Percentiles rank a stretch among this genome's conserved stretches.
These are phyloP conservation scores for Salvator merianae DNA, from an alignment of 2,113 vertebrate species.

Conservation along the genomic window DNA sequence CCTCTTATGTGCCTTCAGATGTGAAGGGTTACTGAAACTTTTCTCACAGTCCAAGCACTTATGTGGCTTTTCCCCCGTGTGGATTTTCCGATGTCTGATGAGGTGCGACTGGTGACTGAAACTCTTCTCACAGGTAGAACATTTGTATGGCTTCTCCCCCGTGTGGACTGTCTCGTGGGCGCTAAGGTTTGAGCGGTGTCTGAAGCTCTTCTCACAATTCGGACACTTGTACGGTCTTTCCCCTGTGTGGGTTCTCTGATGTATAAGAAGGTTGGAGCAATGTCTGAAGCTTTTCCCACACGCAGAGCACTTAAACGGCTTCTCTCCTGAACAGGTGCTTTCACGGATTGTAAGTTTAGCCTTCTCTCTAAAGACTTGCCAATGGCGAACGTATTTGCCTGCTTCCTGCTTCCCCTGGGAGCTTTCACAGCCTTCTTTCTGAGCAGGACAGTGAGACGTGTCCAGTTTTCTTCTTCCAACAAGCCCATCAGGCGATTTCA, in stretches of 20 bases:
- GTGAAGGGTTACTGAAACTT: not conserved
- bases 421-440: not conserved
- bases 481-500: not conserved
- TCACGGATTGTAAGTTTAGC: constrained; percentile 56
- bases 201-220: constrained; percentile 60
- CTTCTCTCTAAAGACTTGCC: not conserved
- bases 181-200: constrained; percentile 60
- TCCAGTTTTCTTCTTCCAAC: not conserved
- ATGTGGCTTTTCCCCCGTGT: not conserved
- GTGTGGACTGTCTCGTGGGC: constrained; percentile 64
- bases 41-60: not conserved
- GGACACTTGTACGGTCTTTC: constrained; percentile 60
- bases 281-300: constrained; percentile 58
- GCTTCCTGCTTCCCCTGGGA: not conserved
- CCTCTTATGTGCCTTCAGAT: not conserved
- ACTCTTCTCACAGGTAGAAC: constrained; percentile 61
- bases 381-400: not conserved
- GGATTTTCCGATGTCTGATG: constrained; percentile 51
- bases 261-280: constrained; percentile 55
- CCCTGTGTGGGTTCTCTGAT: constrained; percentile 58
- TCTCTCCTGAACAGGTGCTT: constrained; percentile 66
- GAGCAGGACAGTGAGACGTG: not conserved
- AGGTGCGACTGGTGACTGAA: constrained; percentile 65
- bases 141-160: constrained; percentile 64
- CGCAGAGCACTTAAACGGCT: constrained; percentile 55